A percentile compares a stretch with the other conserved stretches of the same genome.
Evolutionary conservation across 2,797 vertebrate genomes (phyloP).

Genomic region (Chromis chromis): DNA sequence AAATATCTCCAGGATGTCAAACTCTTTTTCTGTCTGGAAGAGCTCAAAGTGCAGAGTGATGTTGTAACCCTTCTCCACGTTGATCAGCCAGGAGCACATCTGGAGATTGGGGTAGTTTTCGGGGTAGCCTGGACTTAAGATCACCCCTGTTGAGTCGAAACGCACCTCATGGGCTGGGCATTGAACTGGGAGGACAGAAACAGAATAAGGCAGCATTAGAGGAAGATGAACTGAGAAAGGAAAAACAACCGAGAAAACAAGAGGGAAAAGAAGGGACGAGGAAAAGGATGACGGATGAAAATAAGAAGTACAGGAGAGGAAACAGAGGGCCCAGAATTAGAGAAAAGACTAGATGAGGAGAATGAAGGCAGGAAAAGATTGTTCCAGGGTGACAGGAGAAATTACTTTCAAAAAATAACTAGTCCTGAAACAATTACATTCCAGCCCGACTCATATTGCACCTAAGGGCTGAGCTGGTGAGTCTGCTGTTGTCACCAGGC

Average conservation of each 20-base stretch:
- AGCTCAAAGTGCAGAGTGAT: slow-evolving; percentile 95
- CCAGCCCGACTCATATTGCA: slow-evolving; percentile 52
- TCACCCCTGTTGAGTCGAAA: slow-evolving; percentile 97
- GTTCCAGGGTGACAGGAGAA: slow-evolving; percentile 51
- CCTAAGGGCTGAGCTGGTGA: slow-evolving; percentile 48
- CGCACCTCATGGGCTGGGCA: slow-evolving; percentile 96
- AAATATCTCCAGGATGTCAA: slow-evolving; percentile 98
- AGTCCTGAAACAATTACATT: slow-evolving; percentile 67
- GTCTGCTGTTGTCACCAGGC: slow-evolving; percentile 48
- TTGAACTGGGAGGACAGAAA: slow-evolving; percentile 84
- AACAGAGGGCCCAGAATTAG: background rate
- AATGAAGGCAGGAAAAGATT: slow-evolving; percentile 12
- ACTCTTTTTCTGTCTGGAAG: slow-evolving; percentile 98
- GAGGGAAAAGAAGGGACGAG: background rate
- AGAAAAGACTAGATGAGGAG: background rate
- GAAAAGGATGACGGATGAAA: background rate
- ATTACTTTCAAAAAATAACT: slow-evolving; percentile 62
- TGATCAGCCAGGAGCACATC: slow-evolving; percentile 98
- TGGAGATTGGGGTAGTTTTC: slow-evolving; percentile 97
- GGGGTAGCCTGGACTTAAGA: slow-evolving; percentile 95
- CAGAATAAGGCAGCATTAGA: background rate
- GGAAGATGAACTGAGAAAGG: background rate
- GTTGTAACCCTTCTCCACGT: slow-evolving; percentile 97
- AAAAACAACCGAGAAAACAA: background rate
- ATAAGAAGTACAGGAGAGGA: background rate